A percentile compares a stretch with the other conserved stretches of the same genome.
phyloP scores from a whole-genome alignment of 2,888 invertebrate species.

The Drosophila subsilvestris region DNA sequence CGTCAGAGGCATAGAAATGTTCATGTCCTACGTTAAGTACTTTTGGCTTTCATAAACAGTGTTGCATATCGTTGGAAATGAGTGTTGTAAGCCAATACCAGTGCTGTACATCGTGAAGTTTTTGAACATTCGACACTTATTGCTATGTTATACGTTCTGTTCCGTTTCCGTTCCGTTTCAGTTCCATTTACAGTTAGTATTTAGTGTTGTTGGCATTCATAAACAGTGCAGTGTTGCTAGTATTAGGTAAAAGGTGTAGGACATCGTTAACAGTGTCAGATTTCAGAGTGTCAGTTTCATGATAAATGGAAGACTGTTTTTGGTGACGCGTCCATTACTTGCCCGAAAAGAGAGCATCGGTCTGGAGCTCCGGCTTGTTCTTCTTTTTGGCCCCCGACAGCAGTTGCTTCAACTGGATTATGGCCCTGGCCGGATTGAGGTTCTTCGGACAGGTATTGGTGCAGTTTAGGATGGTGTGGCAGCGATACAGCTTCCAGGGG shows the following conservation, averaged over 20 bases:
- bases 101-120: too few species aligned
- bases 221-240: not conserved
- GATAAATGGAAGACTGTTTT: too few species aligned
- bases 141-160: too few species aligned
- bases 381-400: slow-evolving; percentile 92
- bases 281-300: too few species aligned
- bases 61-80: too few species aligned
- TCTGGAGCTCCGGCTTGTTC: slow-evolving; percentile 88
- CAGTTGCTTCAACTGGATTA: slow-evolving; percentile 97
- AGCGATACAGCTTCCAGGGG: slow-evolving; percentile 95
- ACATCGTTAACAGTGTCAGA: not conserved
- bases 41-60: too few species aligned
- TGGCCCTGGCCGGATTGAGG: slow-evolving; percentile 96
- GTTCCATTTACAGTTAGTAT: too few species aligned
- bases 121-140: too few species aligned
- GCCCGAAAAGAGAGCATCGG: slow-evolving; percentile 85
- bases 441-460: slow-evolving; percentile 97
- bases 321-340: not conserved
- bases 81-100: too few species aligned
- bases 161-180: too few species aligned
- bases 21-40: too few species aligned
- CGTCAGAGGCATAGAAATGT: too few species aligned
- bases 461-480: slow-evolving; percentile 99
- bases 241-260: not conserved
- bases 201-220: not conserved